phyloP scores from a whole-genome alignment of 2,888 invertebrate genomes.

The Sphaerophoria taeniata region DNA sequence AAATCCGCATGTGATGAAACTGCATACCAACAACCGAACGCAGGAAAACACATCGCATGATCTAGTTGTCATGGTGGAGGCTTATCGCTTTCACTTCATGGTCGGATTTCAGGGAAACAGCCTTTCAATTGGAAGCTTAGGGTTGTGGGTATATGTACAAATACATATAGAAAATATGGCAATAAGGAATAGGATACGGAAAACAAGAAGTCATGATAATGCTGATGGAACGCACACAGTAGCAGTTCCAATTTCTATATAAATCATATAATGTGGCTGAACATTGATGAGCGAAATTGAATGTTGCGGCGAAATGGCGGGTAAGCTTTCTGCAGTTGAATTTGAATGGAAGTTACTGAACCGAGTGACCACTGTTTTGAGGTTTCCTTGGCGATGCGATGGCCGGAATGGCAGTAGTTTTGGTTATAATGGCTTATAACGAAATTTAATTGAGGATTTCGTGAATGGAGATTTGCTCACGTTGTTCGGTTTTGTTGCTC shows the following conservation, averaged over 20 bases:
- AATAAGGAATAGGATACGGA: constrained; percentile 14
- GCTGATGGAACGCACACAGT: neutral
- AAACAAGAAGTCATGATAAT: constrained; percentile 9
- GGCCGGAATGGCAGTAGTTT: constrained; percentile 4
- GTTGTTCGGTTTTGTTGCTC: neutral
- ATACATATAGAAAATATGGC: constrained; percentile 36
- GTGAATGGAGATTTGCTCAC: neutral
- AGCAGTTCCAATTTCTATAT: too few relatives aligned
- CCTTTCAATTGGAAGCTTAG: constrained; percentile 60
- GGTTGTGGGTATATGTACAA: too few relatives aligned
- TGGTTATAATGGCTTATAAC: neutral
- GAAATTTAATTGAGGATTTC: constrained; percentile 20
- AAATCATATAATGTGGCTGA: too few relatives aligned
- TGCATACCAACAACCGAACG: neutral
- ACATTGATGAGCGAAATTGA: too few relatives aligned
- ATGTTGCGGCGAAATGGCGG: too few relatives aligned
- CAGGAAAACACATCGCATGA: neutral
- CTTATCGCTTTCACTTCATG: constrained; percentile 47
- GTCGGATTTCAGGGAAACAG: constrained; percentile 44
- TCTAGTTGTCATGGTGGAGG: neutral
- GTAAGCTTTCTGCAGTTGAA: constrained; percentile 4
- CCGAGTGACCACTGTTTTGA: constrained; percentile 53
- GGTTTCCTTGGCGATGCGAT: constrained; percentile 29
- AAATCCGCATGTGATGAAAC: too few relatives aligned
- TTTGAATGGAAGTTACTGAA: constrained; percentile 32